Conservation (phyloP, 2,113 vertebrate species). For the Peromyscus maniculatus region DNA sequence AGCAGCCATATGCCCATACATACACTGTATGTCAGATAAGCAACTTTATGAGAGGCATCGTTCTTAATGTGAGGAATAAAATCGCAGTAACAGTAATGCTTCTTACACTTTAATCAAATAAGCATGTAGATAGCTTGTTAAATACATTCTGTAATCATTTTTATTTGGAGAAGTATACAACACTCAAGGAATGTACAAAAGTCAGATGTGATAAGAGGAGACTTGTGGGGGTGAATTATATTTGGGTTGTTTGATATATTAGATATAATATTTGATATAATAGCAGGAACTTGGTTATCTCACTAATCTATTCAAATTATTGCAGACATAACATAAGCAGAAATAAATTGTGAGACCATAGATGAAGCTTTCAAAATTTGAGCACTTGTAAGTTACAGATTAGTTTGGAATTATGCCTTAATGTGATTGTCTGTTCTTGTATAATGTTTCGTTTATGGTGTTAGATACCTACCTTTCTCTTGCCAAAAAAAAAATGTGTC, state of each 20-base stretch:
- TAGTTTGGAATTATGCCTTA: not conserved
- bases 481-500: not conserved
- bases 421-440: not conserved
- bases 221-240: not conserved
- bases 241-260: not conserved
- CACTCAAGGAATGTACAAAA: not conserved
- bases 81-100: not conserved
- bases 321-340: not conserved
- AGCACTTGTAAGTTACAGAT: not conserved
- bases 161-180: not conserved
- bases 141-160: not conserved
- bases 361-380: not conserved
- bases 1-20: not conserved
- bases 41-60: not conserved
- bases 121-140: not conserved
- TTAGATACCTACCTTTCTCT: not conserved
- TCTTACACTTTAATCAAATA: slow-evolving; percentile 18
- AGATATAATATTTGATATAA: not conserved
- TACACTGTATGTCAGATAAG: not conserved
- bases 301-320: slow-evolving; percentile 5
- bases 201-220: not conserved
- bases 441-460: not conserved
- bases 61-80: not conserved
- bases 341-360: not conserved
- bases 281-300: not conserved